A percentile compares a stretch with the other conserved stretches of the same genome.
Conservation (phyloP, 2,113 vertebrate genomes). For the Lampris incognitus region DNA sequence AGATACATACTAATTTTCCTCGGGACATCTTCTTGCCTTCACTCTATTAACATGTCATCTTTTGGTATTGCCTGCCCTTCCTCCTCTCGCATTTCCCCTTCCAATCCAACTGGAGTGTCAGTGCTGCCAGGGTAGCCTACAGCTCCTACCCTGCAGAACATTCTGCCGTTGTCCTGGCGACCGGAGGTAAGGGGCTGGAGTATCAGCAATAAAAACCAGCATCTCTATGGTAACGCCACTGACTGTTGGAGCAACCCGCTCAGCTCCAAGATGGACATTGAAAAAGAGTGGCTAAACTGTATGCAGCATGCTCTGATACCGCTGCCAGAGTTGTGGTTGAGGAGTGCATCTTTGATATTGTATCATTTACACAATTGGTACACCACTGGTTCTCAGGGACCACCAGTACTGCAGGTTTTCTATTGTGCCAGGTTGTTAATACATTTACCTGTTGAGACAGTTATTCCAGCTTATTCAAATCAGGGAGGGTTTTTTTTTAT, state of each 20-base stretch:
- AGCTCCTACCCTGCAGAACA: conserved; percentile 15
- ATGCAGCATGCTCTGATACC: no score
- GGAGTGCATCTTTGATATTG: neutral
- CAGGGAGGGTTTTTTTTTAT: no score
- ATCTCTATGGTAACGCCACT: conserved; percentile 38
- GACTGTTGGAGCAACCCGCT: conserved; percentile 7
- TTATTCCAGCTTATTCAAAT: no score
- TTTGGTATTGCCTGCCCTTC: neutral
- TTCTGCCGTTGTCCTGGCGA: conserved; percentile 33
- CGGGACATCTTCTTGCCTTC: neutral
- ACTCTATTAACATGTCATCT: neutral
- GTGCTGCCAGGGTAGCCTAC: conserved; percentile 15
- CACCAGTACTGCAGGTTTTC: no score
- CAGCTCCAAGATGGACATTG: neutral
- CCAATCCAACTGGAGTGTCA: neutral
- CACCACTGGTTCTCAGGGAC: no score
- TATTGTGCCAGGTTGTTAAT: no score
- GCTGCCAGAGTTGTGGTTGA: neutral
- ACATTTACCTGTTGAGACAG: no score
- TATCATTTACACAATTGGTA: no score
- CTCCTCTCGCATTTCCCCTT: neutral
- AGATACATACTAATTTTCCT: neutral
- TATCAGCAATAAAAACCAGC: neutral
- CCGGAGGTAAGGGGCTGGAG: neutral
- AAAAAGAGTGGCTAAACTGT: neutral